Base-by-base conservation (phyloP, 2,113 vertebrate genomes). In the Gobiocypris rarus region DNA sequence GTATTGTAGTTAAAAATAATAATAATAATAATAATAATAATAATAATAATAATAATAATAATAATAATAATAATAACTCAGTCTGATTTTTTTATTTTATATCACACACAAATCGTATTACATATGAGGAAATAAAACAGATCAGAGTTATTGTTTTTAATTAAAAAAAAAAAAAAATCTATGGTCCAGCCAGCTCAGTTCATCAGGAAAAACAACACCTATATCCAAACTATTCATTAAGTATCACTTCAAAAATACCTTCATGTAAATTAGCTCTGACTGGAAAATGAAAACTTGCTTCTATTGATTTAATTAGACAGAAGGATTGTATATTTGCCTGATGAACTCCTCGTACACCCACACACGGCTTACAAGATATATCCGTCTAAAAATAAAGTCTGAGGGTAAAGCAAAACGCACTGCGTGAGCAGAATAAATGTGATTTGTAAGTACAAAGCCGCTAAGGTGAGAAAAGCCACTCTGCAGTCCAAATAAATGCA, bases 271-370 rank as follows among this genome's bases (percentile, higher is more conserved):
- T 45, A 79, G n/a, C 56, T 63, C 13, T n/a, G 50, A 83, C 58
- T 76, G 59, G 4, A 76, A 67, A 69, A 69, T 79, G 50, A n/a
- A 79, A 58, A 84, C 31, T 14, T 78, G 41, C 24, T 26, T 38
- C 45, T 61, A 78, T 71, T 61, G 65, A 79, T 77, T 81, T 84
- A 86, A 88, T 84, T 88, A 84, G 82, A 50, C 78, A 43, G 71
- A 50, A 48, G 26, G 65, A 65, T 86, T 84, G 54, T 48, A 50
- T 65, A 78, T 48, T 19, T 28, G 78, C 31, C 26, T 83, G 74
- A 54, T 82, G 43, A 84, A 81, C 65, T 45, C 38, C 50, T 59
- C 43, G 24, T 24, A 82, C 61, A 50, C 84, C 59, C 75, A 82
- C 82, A 79, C 75, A 52, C 43, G n/a, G 65, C 83, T 84, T 83